Evolutionary conservation across 1,140 invertebrate genomes (phyloP).

Genomic region (Cryptotermes secundus): DNA sequence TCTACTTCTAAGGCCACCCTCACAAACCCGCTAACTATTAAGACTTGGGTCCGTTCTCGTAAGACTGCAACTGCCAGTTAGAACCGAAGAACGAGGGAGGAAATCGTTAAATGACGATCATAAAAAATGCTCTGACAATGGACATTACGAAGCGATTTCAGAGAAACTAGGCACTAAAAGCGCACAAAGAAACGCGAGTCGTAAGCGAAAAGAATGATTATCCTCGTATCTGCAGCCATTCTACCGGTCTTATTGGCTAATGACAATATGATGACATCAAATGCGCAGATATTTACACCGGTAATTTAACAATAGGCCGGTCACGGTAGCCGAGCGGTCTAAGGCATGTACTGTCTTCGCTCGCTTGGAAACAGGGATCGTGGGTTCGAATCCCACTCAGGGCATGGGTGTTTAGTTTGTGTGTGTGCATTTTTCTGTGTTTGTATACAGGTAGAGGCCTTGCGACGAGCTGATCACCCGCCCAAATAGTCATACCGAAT

Average conservation of each 20-base stretch:
- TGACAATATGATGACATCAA: neutral
- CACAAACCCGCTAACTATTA: neutral
- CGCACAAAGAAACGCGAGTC: neutral
- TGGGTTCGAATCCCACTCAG: too few relatives aligned
- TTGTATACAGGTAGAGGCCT: too few relatives aligned
- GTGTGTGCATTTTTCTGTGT: too few relatives aligned
- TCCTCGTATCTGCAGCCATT: neutral
- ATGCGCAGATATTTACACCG: neutral
- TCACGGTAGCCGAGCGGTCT: too few relatives aligned
- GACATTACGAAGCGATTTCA: neutral
- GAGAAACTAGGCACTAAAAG: neutral
- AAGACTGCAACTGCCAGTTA: neutral
- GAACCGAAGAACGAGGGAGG: neutral
- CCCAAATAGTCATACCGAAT: too few relatives aligned
- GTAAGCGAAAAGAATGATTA: neutral
- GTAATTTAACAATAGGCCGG: too few relatives aligned
- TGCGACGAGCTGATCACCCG: too few relatives aligned
- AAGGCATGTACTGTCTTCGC: too few relatives aligned
- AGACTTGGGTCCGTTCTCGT: neutral
- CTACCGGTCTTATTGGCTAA: neutral
- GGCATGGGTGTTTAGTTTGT: too few relatives aligned
- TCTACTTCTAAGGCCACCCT: neutral
- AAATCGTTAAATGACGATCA: neutral
- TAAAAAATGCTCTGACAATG: neutral
- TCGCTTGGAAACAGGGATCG: too few relatives aligned